A percentile compares a stretch with the other conserved stretches of the same genome.
These are phyloP conservation scores for Phalacrocorax brasilianus DNA, from an alignment of 2,113 vertebrate species.

Conservation along the genomic window DNA sequence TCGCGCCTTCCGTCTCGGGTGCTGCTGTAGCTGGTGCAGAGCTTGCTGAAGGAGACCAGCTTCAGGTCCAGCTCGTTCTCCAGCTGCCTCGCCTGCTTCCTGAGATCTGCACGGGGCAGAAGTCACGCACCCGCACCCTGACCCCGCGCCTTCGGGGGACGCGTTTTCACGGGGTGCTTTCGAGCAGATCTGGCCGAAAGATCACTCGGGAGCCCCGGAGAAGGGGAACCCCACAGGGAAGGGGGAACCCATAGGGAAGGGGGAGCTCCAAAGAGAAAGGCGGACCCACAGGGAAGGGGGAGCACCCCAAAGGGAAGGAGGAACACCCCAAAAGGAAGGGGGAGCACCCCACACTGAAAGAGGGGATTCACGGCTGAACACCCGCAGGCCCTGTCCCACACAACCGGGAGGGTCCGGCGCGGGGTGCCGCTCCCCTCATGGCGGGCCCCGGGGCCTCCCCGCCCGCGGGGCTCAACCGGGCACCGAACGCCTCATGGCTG, in stretches of 20 bases:
- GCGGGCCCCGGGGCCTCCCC: background rate
- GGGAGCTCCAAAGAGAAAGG: background rate
- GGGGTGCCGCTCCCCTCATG: background rate
- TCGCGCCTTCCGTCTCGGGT: conserved; percentile 89
- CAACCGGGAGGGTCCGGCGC: too few species aligned
- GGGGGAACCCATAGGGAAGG: rapidly evolving
- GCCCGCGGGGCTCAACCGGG: background rate
- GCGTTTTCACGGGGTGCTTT: background rate
- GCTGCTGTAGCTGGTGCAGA: conserved; percentile 90
- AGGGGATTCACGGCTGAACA: background rate
- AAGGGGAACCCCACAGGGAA: background rate
- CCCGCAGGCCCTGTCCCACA: background rate
- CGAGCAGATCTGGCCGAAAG: too few species aligned
- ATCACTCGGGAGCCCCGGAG: background rate
- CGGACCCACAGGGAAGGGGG: rapidly evolving
- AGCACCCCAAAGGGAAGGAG: background rate
- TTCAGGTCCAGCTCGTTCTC: conserved; percentile 98
- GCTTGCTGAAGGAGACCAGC: conserved; percentile 97
- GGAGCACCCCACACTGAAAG: rapidly evolving
- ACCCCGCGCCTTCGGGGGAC: background rate
- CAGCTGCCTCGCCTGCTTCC: conserved; percentile 95
- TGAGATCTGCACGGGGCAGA: conserved; percentile 81
- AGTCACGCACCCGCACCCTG: background rate
- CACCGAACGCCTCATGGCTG: background rate
- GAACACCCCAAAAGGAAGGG: background rate